Conservation (phyloP, 2,113 vertebrate genomes). For the Psilopsiagon aurifrons region DNA sequence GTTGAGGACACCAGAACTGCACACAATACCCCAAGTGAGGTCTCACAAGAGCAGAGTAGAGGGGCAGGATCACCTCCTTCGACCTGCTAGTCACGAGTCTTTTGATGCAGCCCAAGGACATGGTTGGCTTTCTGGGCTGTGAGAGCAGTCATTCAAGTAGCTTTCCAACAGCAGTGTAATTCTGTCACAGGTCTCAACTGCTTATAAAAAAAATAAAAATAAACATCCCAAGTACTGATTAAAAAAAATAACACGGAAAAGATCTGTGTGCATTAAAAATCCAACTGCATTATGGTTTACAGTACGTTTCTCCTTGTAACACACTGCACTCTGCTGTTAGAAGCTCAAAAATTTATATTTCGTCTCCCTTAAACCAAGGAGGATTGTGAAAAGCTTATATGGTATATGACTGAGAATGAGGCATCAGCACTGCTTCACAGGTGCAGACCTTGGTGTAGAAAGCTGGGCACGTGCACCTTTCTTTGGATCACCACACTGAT, state of each 20-base stretch:
- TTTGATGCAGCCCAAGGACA: background rate
- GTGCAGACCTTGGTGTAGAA: background rate
- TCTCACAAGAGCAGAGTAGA: too few relatives aligned
- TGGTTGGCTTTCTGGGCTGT: background rate
- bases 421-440: background rate
- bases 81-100: background rate
- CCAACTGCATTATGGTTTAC: background rate
- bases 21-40: too few relatives aligned
- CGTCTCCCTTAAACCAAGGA: background rate
- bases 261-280: background rate
- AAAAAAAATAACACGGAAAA: slow-evolving; percentile 16
- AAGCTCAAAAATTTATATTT: slow-evolving; percentile 4
- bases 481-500: background rate
- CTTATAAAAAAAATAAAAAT: background rate
- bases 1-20: too few relatives aligned
- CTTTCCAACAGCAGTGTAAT: background rate
- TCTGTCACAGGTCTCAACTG: background rate
- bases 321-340: slow-evolving; percentile 75
- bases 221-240: background rate
- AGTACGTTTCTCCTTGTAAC: slow-evolving; percentile 46
- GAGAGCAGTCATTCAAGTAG: background rate
- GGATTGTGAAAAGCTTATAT: background rate
- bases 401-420: background rate
- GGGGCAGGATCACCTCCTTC: background rate
- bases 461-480: background rate